Percentiles rank a stretch among this genome's conserved stretches.
Evolutionary conservation across 2,113 vertebrate genomes (phyloP).

Genomic region (Gasterosteus aculeatus): DNA sequence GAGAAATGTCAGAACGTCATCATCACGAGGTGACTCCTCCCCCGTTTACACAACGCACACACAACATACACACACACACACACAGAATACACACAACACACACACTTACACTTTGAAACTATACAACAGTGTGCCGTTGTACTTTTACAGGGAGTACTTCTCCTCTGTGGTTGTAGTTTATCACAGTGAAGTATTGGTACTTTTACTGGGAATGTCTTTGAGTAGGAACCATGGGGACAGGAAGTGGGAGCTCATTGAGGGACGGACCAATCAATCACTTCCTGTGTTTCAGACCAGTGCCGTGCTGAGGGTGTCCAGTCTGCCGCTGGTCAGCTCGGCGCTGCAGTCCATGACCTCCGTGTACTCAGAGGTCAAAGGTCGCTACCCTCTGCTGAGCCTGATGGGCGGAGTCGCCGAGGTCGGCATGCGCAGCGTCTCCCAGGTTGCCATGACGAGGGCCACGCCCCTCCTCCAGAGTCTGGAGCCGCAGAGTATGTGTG

Average conservation of each 20-base stretch:
- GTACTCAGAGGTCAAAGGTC: conserved; percentile 68
- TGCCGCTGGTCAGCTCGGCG: conserved; percentile 76
- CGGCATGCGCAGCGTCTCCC: conserved; percentile 58
- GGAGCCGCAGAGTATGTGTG: conserved; percentile 75
- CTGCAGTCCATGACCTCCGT: conserved; percentile 55
- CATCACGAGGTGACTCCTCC: conserved; percentile 47
- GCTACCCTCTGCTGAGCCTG: conserved; percentile 71
- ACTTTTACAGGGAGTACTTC: too few species aligned
- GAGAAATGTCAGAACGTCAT: conserved; percentile 43
- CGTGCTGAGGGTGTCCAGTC: conserved; percentile 52
- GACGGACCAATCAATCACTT: not conserved
- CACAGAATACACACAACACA: too few species aligned
- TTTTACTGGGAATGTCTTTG: not conserved
- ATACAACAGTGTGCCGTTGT: too few species aligned
- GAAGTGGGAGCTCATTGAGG: not conserved
- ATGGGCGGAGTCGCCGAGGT: conserved; percentile 71
- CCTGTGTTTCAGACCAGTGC: conserved; percentile 50
- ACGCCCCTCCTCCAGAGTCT: conserved; percentile 74
- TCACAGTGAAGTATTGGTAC: too few species aligned
- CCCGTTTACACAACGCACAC: too few species aligned
- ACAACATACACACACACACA: too few species aligned
- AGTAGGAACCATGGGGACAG: not conserved
- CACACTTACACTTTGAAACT: too few species aligned
- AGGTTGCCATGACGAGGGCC: conserved; percentile 57
- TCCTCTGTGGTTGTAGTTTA: too few species aligned